These are phyloP conservation scores for Monoplex corrugatus DNA, from an alignment of 2,888 invertebrate genomes.

Conservation along the genomic window DNA sequence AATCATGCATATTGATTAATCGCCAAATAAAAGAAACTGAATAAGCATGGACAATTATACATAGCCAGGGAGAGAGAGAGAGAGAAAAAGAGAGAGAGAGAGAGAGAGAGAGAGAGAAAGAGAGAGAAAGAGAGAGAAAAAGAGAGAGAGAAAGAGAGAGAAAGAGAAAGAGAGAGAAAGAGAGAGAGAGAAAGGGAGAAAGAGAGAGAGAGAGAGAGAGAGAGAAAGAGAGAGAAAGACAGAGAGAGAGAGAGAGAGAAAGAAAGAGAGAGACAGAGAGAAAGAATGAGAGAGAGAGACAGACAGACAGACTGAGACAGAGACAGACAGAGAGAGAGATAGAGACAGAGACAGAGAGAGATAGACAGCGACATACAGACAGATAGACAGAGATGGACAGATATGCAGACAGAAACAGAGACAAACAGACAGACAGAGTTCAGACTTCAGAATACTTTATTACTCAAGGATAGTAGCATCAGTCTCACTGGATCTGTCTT, in stretches of 20 bases:
- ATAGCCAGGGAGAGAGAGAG: background rate
- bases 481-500: background rate
- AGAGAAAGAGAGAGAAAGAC: background rate
- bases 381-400: background rate
- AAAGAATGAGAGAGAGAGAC: background rate
- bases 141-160: conserved; percentile 50
- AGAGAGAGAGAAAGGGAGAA: conserved; percentile 25
- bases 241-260: background rate
- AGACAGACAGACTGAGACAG: conserved; percentile 18
- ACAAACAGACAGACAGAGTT: background rate
- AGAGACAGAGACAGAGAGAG: background rate
- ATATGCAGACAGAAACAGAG: background rate
- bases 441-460: no score
- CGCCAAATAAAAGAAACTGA: no score
- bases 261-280: background rate
- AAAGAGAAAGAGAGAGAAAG: conserved; percentile 40
- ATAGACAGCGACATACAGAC: background rate
- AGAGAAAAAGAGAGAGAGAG: conserved; percentile 10
- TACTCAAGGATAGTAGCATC: no score
- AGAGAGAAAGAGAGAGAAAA: background rate
- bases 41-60: no score
- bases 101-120: conserved; percentile 24
- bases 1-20: no score
- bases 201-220: conserved; percentile 28
- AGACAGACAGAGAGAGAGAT: background rate